Evolutionary conservation across 1,140 invertebrate species (phyloP).

Genomic region (Himalopsyche phryganea): DNA sequence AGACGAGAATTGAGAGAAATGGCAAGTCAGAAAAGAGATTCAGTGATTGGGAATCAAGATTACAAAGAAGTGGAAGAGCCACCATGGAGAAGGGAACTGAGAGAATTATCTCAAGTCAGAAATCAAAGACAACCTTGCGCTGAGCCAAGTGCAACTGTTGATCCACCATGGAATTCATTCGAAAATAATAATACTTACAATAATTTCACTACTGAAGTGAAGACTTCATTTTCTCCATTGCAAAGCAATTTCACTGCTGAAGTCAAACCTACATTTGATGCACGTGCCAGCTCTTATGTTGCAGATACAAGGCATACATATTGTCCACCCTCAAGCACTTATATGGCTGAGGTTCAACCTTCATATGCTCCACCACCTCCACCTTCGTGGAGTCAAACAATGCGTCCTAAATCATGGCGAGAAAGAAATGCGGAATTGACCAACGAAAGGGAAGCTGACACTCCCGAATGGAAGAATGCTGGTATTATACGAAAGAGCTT

Average conservation of each 20-base stretch:
- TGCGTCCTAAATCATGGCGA: constrained; percentile 45
- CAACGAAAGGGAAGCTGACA: constrained; percentile 35
- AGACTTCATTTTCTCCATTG: too few species aligned
- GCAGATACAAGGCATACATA: too few species aligned
- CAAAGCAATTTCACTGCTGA: too few species aligned
- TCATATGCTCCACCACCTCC: constrained; percentile 10
- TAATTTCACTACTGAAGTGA: neutral
- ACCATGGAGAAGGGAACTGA: constrained; percentile 48
- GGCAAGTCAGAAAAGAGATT: constrained; percentile 27
- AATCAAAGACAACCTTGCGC: neutral
- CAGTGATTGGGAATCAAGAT: constrained; percentile 14
- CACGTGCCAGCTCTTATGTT: too few species aligned
- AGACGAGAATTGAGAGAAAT: constrained; percentile 31
- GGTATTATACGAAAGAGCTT: constrained; percentile 38
- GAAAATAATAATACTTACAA: neutral
- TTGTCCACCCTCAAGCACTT: too few species aligned
- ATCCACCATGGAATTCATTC: neutral
- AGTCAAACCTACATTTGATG: too few species aligned
- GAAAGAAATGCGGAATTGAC: constrained; percentile 49
- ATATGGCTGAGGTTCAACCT: too few species aligned
- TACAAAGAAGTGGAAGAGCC: constrained; percentile 40
- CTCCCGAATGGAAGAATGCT: constrained; percentile 47
- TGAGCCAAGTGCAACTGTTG: neutral
- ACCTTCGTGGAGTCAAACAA: constrained; percentile 49
- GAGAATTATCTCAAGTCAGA: constrained; percentile 44